These are phyloP conservation scores for Megaceryle maxima DNA, from an alignment of 2,113 vertebrate genomes.

Conservation along the genomic window DNA sequence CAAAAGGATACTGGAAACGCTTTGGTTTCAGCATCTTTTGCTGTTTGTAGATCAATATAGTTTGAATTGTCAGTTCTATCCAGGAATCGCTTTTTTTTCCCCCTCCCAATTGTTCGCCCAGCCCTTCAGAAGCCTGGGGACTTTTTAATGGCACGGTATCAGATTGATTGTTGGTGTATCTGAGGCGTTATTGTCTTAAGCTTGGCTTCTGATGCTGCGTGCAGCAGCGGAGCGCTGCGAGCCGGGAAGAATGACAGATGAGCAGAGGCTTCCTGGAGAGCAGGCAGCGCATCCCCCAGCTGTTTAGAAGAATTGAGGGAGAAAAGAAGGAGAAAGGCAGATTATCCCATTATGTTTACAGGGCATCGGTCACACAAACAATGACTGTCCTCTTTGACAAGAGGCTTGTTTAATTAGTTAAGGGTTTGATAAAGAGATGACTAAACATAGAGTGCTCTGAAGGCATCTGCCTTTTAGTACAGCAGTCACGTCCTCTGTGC, in stretches of 20 bases:
- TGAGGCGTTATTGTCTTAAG: conserved; percentile 7
- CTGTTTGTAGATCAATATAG: neutral
- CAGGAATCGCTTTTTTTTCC: neutral
- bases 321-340: conserved; percentile 15
- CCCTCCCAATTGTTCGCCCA: neutral
- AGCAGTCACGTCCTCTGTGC: neutral
- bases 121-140: neutral
- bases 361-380: conserved; percentile 48
- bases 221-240: neutral
- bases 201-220: conserved; percentile 74
- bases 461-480: conserved; percentile 60
- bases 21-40: neutral
- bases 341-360: conserved; percentile 58
- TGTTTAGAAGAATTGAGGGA: neutral
- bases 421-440: conserved; percentile 58
- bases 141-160: neutral
- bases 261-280: neutral
- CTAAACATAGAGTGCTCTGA: conserved; percentile 33
- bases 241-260: neutral
- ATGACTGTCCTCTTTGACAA: conserved; percentile 43
- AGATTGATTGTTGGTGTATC: neutral
- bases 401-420: conserved; percentile 59
- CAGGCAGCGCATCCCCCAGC: conserved; percentile 51
- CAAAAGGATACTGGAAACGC: neutral
- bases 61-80: neutral